Base-by-base conservation (phyloP, 2,113 vertebrate species). In the Alethe diademata region DNA sequence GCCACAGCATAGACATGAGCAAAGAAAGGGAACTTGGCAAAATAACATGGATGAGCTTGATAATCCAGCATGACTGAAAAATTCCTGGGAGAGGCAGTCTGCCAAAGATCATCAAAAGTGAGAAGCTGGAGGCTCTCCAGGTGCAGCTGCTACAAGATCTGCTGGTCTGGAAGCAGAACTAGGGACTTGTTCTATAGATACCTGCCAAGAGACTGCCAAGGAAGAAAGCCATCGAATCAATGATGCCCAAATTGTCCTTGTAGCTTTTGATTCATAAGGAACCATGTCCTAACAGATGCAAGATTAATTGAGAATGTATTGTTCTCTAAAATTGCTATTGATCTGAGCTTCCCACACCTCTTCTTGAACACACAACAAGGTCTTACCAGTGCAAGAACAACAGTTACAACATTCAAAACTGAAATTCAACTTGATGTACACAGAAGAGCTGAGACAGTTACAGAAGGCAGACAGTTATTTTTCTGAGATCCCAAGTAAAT, bases 111-210 rank as follows among this genome's bases (percentile, higher is more conserved):
- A 97, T 97, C 96, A 97, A 92, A 95, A 97, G 92, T 95, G 95
- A 97, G 91, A 93, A 96, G 91, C 88, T 96, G 94, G 96, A 97
- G 92, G 94, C 86, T 93, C 95, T 97, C 96, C 96, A 97, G 96
- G 94, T 97, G 96, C 96, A 97, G 95, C 96, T 93, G 95, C 96
- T 97, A 97, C 95, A 97, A 97, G 96, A 96, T 95, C 95, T 97
- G 95, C 95, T 94, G 91, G 94, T 95, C 92, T 95, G 95, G 88
- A 96, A 97, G 94, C 91, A 97, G 91, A 95, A 92, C 89, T 74
- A 78, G 95, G 94, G 93, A 91, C 95, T 96, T 88, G 89, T 96
- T 97, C 97, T 96, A 93, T 93, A 97, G 94, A 97, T 95, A 95
- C 94, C 96, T 97, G 96, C 95, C 94, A 84, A 96, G 92, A 94